A percentile compares a stretch with the other conserved stretches of the same genome.
These are phyloP conservation scores for Littorina saxatilis DNA, from an alignment of 1,140 invertebrate genomes.

Conservation along the genomic window DNA sequence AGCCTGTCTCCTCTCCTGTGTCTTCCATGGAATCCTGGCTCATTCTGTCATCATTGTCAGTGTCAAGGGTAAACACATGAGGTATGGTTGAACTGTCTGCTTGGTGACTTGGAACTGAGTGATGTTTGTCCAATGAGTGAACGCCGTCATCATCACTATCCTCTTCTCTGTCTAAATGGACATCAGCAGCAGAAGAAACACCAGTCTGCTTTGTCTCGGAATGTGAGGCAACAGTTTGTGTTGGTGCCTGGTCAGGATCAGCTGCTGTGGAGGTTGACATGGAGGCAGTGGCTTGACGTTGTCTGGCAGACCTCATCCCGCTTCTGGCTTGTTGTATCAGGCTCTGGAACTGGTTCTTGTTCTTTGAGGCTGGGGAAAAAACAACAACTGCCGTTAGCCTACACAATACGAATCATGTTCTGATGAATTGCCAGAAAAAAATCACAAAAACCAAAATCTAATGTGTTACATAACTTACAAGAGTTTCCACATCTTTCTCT, in stretches of 20 bases:
- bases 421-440: too few relatives aligned
- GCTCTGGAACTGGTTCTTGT: constrained; percentile 37
- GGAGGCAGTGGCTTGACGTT: background rate
- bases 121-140: too few relatives aligned
- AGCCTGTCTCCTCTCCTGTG: background rate
- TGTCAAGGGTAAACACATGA: too few relatives aligned
- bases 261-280: background rate
- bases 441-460: too few relatives aligned
- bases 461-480: background rate
- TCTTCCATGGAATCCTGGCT: background rate
- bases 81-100: too few relatives aligned
- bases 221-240: too few relatives aligned
- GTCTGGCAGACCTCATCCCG: constrained; percentile 25
- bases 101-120: too few relatives aligned
- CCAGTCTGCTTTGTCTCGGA: background rate
- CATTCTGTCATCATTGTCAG: too few relatives aligned
- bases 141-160: background rate
- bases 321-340: constrained; percentile 36
- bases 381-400: background rate
- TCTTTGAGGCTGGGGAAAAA: constrained; percentile 22
- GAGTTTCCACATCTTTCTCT: too few relatives aligned
- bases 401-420: background rate
- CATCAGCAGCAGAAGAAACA: background rate
- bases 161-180: background rate
- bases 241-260: too few relatives aligned